These are phyloP conservation scores for Onychostoma macrolepis DNA, from an alignment of 2,113 vertebrate genomes.

Conservation along the genomic window DNA sequence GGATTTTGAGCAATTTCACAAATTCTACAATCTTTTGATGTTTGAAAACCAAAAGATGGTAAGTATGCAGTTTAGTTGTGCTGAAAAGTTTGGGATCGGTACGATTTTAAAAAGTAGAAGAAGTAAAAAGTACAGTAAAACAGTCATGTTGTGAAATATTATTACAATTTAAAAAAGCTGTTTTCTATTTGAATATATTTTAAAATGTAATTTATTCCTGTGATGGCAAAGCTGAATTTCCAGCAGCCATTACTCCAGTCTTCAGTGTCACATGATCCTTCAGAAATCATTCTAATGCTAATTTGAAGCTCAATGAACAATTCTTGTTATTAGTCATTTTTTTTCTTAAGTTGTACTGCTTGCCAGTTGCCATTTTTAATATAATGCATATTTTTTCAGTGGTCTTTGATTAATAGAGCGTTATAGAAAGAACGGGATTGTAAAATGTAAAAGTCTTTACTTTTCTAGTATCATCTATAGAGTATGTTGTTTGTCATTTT, in stretches of 20 bases:
- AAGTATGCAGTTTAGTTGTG: slow-evolving; percentile 61
- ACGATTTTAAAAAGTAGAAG: neutral
- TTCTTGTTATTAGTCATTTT: neutral
- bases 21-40: slow-evolving; percentile 96
- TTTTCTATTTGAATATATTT: neutral
- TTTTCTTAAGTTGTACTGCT: neutral
- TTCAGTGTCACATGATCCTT: neutral
- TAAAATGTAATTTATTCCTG: neutral
- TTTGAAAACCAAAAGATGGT: slow-evolving; percentile 93
- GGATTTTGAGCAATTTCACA: slow-evolving; percentile 94
- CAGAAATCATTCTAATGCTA: neutral
- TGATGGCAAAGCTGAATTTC: neutral
- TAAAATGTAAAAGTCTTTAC: neutral
- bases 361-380: neutral
- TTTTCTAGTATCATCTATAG: neutral
- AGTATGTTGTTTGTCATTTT: slow-evolving; percentile 24
- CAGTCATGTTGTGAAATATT: neutral
- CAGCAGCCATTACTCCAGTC: neutral
- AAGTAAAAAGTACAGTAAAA: neutral
- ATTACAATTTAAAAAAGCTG: neutral
- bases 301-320: neutral
- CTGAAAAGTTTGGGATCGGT: neutral
- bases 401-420: too few relatives aligned
- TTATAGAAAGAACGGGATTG: too few relatives aligned
- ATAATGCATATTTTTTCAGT: neutral